Conservation (phyloP, 1,140 invertebrate genomes). For the Orchestia grillus region DNA sequence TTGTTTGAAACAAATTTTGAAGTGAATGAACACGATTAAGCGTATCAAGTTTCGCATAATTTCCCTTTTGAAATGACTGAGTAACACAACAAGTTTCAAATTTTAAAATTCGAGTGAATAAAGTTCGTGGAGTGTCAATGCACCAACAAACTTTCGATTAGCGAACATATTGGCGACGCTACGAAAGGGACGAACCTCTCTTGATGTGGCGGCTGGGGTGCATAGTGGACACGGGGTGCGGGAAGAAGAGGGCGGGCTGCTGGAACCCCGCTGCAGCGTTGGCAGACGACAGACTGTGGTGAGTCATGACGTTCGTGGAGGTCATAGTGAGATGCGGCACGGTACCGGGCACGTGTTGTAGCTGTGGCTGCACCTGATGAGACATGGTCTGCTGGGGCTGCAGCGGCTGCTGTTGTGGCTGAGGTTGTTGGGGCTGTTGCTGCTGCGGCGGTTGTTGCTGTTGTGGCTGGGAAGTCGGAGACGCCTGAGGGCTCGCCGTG, state of each 20-base stretch:
- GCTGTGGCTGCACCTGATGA: neutral
- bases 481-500: neutral
- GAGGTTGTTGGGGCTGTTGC: neutral
- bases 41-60: too few species aligned
- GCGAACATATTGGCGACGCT: too few species aligned
- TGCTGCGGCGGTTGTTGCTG: neutral
- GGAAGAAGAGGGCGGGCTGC: neutral
- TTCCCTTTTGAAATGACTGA: too few species aligned
- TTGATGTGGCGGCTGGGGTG: neutral
- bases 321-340: slow-evolving; percentile 27
- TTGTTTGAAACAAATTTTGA: too few species aligned
- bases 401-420: neutral
- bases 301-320: slow-evolving; percentile 39
- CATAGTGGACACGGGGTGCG: neutral
- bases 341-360: neutral
- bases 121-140: too few species aligned
- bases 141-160: too few species aligned
- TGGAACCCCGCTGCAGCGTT: slow-evolving; percentile 41
- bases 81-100: too few species aligned
- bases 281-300: slow-evolving; percentile 3
- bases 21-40: too few species aligned
- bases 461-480: slow-evolving; percentile 8
- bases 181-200: slow-evolving; percentile 2
- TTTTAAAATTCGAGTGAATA: too few species aligned
- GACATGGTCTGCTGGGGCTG: neutral